Evolutionary conservation across 2,888 invertebrate species (phyloP).

Genomic region (Apotomis betuletana): DNA sequence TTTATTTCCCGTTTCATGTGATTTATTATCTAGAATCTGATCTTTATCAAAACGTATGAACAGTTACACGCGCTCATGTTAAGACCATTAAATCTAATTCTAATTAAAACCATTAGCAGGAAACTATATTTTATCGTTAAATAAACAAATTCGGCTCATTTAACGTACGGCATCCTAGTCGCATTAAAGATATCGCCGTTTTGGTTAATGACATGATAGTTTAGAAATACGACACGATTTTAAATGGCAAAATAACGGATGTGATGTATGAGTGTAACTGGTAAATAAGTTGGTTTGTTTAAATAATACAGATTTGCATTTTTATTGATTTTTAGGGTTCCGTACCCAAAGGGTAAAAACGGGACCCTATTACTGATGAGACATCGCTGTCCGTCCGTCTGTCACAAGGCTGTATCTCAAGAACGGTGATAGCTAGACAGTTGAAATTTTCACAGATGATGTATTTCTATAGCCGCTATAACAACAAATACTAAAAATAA

Average conservation of each 20-base stretch:
- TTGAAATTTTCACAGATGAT: too few species aligned
- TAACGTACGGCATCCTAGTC: slow-evolving; percentile 3
- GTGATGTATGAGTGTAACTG: too few species aligned
- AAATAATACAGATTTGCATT: too few species aligned
- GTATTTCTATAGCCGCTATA: too few species aligned
- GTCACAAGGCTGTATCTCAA: too few species aligned
- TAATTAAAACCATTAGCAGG: slow-evolving; percentile 13
- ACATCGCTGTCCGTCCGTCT: too few species aligned
- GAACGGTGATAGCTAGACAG: too few species aligned
- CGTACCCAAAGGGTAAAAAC: too few species aligned
- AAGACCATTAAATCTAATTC: background rate
- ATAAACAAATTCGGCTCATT: slow-evolving; percentile 12
- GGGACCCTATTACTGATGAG: too few species aligned
- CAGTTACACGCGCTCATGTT: background rate
- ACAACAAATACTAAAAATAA: too few species aligned
- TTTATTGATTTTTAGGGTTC: too few species aligned
- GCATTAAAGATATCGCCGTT: background rate
- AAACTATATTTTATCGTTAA: slow-evolving; percentile 20
- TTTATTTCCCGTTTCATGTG: slow-evolving; percentile 14
- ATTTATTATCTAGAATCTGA: slow-evolving; percentile 17
- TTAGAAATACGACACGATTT: background rate
- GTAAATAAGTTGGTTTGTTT: too few species aligned
- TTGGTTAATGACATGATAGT: background rate
- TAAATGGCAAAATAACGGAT: background rate
- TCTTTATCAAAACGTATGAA: background rate